Percentiles rank a stretch among this genome's conserved stretches.
These are phyloP conservation scores for Regulus satrapa DNA, from an alignment of 2,113 vertebrate genomes.

Conservation along the genomic window DNA sequence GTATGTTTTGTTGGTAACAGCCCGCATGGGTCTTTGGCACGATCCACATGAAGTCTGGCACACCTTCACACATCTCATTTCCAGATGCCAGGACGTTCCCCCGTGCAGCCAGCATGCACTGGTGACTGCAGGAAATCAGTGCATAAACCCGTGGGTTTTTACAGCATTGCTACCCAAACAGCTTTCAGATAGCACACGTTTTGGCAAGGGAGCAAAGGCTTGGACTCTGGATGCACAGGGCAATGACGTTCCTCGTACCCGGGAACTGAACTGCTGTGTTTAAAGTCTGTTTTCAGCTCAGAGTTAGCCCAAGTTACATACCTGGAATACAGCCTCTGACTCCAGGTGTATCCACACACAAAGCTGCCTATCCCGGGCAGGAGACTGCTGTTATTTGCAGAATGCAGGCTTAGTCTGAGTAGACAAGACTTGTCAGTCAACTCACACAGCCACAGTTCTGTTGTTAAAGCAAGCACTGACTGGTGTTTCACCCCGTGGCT, in stretches of 20 bases:
- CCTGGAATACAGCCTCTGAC: not conserved
- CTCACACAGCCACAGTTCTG: not conserved
- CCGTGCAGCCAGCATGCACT: not conserved
- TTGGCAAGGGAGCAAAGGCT: not conserved
- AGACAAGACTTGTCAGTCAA: not conserved
- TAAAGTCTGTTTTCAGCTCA: not conserved
- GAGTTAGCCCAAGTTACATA: not conserved
- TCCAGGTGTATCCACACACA: not conserved
- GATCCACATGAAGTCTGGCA: not conserved
- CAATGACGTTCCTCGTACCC: not conserved
- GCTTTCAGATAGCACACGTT: not conserved
- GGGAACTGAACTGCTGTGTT: not conserved
- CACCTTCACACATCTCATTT: not conserved
- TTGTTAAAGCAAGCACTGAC: not conserved
- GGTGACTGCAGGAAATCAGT: not conserved
- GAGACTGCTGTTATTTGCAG: not conserved
- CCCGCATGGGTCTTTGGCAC: fast-evolving
- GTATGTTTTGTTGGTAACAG: constrained; percentile 25
- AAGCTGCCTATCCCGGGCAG: not conserved
- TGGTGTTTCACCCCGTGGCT: not conserved
- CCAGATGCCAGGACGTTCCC: not conserved
- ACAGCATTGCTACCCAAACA: not conserved
- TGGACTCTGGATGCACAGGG: not conserved
- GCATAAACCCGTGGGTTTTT: not conserved
- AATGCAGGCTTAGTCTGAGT: not conserved